Base-by-base conservation (phyloP, 1,140 invertebrate genomes). In the Drosophila pectinifera region DNA sequence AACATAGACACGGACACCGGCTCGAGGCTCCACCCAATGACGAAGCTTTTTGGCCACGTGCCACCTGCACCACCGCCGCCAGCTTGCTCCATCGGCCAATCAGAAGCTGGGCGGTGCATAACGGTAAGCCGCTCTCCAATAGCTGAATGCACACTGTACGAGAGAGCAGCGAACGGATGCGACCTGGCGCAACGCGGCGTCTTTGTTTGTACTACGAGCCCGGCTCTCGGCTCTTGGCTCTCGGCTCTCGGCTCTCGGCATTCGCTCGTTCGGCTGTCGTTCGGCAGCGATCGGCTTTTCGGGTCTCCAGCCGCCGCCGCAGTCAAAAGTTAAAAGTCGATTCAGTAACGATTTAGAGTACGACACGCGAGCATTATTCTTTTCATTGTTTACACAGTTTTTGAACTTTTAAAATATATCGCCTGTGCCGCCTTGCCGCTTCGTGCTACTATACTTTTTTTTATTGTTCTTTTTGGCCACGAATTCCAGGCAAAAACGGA, bases 321-420 rank as follows among this genome's bases (percentile, higher is more conserved):
- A 43, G 80, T 86, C 80, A 78, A 85, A 88, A 69, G 72, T 76
- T 73, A 84, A 80, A 81, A 84, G 74, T 53, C 18, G 49, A 36
- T 53, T 83, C 89, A 91, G 89, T 90, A 84, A 84, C 83, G 80
- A 85, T 90, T 90, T 74, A 78, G 80, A 28, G 41, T 53, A 53
- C 49, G 49, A 53, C 49, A 20, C 49, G 49, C 49, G 49, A 53
- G 49, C 49, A 53, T 53, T 53, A 53, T 53, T 53, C 49, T 53
- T 53, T 53, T 34, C 31, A 53, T 36, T 53, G 49, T 36, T 53
- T 36, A 36, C 18, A 22, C 31, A 36, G 49, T 36, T 53, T 53
- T 53, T 53, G 8, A 53, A 53, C 13, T 22, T 53, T 53, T 20
- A 14, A 20, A 46, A 39, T 8, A 16, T 8, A 36, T 14, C 49